Percentiles rank a stretch among this genome's conserved stretches.
phyloP scores from a whole-genome alignment of 2,113 vertebrate genomes.

The Macaca mulatta region DNA sequence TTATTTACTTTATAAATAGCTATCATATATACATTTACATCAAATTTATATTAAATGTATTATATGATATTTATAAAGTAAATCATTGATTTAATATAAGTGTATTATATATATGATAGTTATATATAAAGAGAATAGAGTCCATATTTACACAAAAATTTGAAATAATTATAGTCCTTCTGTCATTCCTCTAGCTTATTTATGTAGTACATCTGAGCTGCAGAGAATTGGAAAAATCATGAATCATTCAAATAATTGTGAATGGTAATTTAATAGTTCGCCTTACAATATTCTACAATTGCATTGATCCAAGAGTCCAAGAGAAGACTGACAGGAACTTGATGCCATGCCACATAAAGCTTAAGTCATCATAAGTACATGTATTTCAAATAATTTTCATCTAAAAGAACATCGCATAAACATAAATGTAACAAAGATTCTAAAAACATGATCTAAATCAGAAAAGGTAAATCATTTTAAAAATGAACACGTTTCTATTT shows the following conservation, averaged over 20 bases:
- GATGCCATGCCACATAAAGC: neutral
- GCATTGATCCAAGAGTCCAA: neutral
- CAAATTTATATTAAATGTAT: neutral
- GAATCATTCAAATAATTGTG: neutral
- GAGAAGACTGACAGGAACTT: neutral
- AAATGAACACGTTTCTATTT: neutral
- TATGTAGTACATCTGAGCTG: neutral
- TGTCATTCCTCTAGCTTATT: neutral
- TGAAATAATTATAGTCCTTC: neutral
- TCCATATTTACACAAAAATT: neutral
- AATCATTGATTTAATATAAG: neutral
- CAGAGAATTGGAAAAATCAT: neutral
- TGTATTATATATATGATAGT: neutral
- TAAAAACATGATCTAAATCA: conserved; percentile 5
- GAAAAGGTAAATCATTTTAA: neutral
- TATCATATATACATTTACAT: too few species aligned
- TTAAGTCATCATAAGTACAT: neutral
- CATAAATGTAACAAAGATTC: neutral
- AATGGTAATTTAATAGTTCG: neutral
- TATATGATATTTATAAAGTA: neutral
- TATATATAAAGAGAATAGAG: neutral
- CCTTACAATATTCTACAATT: neutral
- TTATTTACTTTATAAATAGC: neutral
- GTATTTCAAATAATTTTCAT: neutral
- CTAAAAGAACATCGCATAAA: neutral